These are phyloP conservation scores for Calidris pugnax DNA, from an alignment of 2,113 vertebrate species.

Conservation along the genomic window DNA sequence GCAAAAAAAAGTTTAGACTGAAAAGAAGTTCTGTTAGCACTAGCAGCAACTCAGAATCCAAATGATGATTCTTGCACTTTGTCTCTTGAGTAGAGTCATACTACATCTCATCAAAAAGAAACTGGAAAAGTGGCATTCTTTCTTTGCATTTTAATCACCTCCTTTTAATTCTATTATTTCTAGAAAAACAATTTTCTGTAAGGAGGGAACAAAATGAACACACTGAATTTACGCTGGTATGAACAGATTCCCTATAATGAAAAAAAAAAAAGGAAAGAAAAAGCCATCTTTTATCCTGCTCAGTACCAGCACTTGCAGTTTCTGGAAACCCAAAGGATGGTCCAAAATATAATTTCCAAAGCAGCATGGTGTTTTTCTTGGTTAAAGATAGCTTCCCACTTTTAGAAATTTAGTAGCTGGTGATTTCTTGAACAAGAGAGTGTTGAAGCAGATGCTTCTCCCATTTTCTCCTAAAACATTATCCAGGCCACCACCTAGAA, in stretches of 20 bases:
- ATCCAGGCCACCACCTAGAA: background rate
- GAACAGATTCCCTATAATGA: background rate
- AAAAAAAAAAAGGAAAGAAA: background rate
- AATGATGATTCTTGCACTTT: constrained; percentile 41
- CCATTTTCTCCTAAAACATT: background rate
- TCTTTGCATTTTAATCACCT: constrained; percentile 31
- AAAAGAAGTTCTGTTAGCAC: constrained; percentile 56
- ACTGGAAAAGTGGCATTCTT: background rate
- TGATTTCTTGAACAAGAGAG: background rate
- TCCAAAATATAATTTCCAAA: background rate
- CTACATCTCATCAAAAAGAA: constrained; percentile 38
- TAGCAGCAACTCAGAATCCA: constrained; percentile 54
- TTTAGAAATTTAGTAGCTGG: background rate
- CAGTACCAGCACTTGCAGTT: background rate
- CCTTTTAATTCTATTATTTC: background rate
- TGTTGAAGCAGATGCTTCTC: background rate
- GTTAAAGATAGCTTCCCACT: background rate
- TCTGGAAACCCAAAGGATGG: background rate
- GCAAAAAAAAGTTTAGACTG: constrained; percentile 11
- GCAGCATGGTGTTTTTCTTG: background rate
- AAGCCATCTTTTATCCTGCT: background rate
- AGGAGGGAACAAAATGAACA: background rate
- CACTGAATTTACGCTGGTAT: background rate
- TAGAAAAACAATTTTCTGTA: background rate
- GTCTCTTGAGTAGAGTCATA: constrained; percentile 54